Conservation (phyloP, 2,888 invertebrate species). For the Scaptomyza parva region DNA sequence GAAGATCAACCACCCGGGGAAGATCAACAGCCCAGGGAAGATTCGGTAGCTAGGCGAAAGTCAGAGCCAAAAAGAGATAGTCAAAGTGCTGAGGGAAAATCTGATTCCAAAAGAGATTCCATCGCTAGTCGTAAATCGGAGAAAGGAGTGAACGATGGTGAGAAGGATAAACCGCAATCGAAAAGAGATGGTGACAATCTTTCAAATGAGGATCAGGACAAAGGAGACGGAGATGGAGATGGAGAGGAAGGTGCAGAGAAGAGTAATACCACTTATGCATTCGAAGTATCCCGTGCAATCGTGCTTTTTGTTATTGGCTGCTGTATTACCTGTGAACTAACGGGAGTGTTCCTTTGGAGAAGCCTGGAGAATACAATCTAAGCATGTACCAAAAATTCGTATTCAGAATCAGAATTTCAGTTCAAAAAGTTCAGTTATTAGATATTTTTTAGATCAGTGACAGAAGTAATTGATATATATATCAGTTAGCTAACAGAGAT, state of each 20-base stretch:
- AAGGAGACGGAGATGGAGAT: neutral
- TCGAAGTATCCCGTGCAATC: slow-evolving; percentile 22
- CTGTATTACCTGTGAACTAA: slow-evolving; percentile 20
- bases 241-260: neutral
- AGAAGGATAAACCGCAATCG: neutral
- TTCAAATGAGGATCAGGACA: neutral
- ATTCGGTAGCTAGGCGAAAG: neutral
- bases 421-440: no score
- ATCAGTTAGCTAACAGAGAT: neutral
- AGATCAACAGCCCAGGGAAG: neutral
- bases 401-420: no score
- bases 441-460: no score
- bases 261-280: neutral
- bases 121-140: neutral
- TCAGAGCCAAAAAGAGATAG: neutral
- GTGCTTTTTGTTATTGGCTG: slow-evolving; percentile 37
- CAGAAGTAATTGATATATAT: neutral
- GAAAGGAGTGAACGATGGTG: neutral
- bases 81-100: neutral
- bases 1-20: no score
- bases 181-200: no score
- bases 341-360: slow-evolving; percentile 18
- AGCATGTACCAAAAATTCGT: neutral
- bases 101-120: no score
- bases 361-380: slow-evolving; percentile 15